Evolutionary conservation across 2,888 invertebrate genomes (phyloP), one percentile per base, ranked within the genome.

Genomic region (Dendrolimus houi): DNA sequence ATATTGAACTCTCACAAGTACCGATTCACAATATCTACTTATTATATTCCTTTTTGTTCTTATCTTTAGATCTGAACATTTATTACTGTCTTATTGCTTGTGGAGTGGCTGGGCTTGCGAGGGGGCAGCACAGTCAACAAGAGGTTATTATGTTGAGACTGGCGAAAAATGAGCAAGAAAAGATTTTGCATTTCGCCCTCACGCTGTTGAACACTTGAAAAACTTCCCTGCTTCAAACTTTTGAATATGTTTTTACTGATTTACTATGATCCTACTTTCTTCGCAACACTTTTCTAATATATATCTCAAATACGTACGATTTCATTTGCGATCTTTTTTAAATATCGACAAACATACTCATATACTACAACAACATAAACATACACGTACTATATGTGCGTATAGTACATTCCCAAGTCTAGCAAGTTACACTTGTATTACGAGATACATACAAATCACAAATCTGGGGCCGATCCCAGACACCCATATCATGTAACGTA

Each of bases 11-110:
- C 72, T 69, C 69, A 61, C 73, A 77, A 83, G 81, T 68, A 81
- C 74, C 77, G 75, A 80, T 83, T 77, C 82, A 84, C 84, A 83
- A 85, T 85, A 86, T 87, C 86, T 77, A 84, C 85, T 87, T 85
- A 84, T 83, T 81, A 84, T 85, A 81, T 81, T 77, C 75, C 68
- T 82, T 87, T 86, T 86, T 82, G 79, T 81, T 83, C 79, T 77
- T 81, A 75, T 81, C 83, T 86, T 83, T 78, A 74, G 81, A 81
- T 79, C 83, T 74, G 84, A 88, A 85, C 88, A 87, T 89, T 89
- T 88, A 89, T 89, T 88, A 89, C 88, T 83, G 80, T 84, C 86
- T 88, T 88, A 89, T 88, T 88, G 87, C 84, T 84, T 79, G 86
- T 81, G 80, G 77, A 87, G 83, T 81, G 85, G 81, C 83, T 74